Base-by-base conservation (phyloP, 2,888 invertebrate species). In the Papilio demoleus region DNA sequence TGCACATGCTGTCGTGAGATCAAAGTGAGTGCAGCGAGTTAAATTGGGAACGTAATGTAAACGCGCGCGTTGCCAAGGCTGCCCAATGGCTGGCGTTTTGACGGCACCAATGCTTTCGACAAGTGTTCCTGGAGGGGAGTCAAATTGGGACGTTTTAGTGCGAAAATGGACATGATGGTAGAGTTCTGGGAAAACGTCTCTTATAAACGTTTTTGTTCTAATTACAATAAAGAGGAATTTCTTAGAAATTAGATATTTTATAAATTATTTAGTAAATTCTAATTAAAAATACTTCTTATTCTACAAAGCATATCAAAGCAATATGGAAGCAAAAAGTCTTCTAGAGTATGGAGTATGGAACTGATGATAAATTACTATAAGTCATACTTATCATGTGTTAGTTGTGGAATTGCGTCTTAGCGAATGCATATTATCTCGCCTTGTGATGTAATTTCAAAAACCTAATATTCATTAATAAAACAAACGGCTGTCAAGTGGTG, bases 1-100 rank as follows among this genome's bases (percentile, higher is more conserved):
- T 61, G 73, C 75, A 71, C 77, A 71, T 72, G 76, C 74, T 74
- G 71, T 69, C 67, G 62, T 38, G 74, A 82, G 78, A 82, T 80
- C 80, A 79, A 79, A 81, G 80, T 80, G 79, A 82, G 78, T 81
- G 81, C 78, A 79, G 56, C 70, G 76, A 74, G 74, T 80, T 85
- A 86, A 83, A 82, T 84, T 84, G 82, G 84, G 84, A 81, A 75
- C 77, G 75, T 73, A 77, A 75, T 75, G 78, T 78, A 78, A 79
- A 79, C 79, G 56, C 70, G 74, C 63, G 70, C 70, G 75, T 72
- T 77, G 77, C 82, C 87, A 87, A 87, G 87, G 87, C 83, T 84
- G 76, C 76, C 73, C 73, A 78, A 74, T 75, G 76, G 71, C 71
- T 75, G 71, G 38, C 75, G 71, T 73, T 74, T 74, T 73, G 68